Evolutionary conservation across 2,888 invertebrate species (phyloP).

Genomic region (Heliothis peltigera): DNA sequence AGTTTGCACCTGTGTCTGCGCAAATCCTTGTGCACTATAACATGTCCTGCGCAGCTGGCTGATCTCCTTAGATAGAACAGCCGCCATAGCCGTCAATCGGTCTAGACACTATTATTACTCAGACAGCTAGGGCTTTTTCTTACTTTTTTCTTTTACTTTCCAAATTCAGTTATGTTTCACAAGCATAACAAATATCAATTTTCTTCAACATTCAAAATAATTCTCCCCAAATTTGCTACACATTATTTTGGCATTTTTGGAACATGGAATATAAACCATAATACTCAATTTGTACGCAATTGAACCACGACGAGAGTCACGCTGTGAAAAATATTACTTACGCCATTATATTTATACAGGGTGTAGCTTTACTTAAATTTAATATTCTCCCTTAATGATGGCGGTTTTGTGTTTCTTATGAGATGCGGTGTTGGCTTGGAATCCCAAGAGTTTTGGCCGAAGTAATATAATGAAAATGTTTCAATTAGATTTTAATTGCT

Average conservation of each 20-base stretch:
- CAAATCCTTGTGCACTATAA: no score
- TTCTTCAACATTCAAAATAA: neutral
- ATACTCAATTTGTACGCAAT: slow-evolving; percentile 44
- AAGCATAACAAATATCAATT: neutral
- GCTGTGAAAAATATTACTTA: slow-evolving; percentile 43
- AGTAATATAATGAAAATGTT: neutral
- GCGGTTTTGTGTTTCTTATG: neutral
- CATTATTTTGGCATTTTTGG: slow-evolving; percentile 7
- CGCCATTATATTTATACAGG: slow-evolving; percentile 25
- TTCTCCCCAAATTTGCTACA: neutral
- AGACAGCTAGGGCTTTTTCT: no score
- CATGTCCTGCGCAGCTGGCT: no score
- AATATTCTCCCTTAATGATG: neutral
- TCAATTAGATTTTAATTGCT: no score
- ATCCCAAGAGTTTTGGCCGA: neutral
- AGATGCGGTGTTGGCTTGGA: neutral
- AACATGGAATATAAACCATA: slow-evolving; percentile 20
- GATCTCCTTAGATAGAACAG: no score
- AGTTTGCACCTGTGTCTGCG: no score
- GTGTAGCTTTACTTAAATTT: neutral
- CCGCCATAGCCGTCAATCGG: no score
- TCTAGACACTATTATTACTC: no score
- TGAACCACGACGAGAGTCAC: slow-evolving; percentile 36
- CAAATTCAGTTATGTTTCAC: no score
- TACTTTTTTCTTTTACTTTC: no score